Percentiles rank a stretch among this genome's conserved stretches.
Evolutionary conservation across 1,140 invertebrate species (phyloP).

Genomic region (Asbolus verrucosus): DNA sequence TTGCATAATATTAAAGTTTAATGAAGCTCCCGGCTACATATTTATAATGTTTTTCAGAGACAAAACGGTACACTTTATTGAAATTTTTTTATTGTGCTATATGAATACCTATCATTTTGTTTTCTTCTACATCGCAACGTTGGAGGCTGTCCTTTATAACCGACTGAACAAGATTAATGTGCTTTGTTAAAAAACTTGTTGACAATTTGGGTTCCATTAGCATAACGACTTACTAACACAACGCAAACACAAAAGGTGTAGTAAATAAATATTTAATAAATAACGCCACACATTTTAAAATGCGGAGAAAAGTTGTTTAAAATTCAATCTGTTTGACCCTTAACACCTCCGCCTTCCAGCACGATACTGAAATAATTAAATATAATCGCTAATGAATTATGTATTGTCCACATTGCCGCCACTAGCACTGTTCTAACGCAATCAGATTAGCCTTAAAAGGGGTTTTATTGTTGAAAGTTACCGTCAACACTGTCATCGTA

Average conservation of each 20-base stretch:
- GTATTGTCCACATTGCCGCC: constrained; percentile 14
- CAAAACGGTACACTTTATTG: constrained; percentile 13
- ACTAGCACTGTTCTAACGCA: not conserved
- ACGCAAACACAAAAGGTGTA: constrained; percentile 10
- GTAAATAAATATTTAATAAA: constrained; percentile 26
- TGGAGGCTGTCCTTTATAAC: too few relatives aligned
- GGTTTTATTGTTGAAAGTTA: constrained; percentile 3
- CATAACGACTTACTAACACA: constrained; percentile 35
- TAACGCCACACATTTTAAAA: constrained; percentile 18
- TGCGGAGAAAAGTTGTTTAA: constrained; percentile 9
- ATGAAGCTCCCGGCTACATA: constrained; percentile 33
- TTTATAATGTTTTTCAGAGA: constrained; percentile 16
- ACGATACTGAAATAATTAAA: constrained; percentile 21
- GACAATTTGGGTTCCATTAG: constrained; percentile 29
- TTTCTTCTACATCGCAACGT: too few relatives aligned
- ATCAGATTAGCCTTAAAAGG: constrained; percentile 4
- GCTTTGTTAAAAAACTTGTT: constrained; percentile 33
- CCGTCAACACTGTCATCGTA: not conserved
- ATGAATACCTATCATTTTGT: constrained; percentile 1
- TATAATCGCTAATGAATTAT: constrained; percentile 13
- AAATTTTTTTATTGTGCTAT: constrained; percentile 21
- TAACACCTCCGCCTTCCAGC: not conserved
- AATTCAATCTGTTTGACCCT: constrained; percentile 21
- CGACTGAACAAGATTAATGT: constrained; percentile 15
- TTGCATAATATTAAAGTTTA: constrained; percentile 43